These are phyloP conservation scores for Coilia nasus DNA, from an alignment of 2,797 vertebrate species.

Conservation along the genomic window DNA sequence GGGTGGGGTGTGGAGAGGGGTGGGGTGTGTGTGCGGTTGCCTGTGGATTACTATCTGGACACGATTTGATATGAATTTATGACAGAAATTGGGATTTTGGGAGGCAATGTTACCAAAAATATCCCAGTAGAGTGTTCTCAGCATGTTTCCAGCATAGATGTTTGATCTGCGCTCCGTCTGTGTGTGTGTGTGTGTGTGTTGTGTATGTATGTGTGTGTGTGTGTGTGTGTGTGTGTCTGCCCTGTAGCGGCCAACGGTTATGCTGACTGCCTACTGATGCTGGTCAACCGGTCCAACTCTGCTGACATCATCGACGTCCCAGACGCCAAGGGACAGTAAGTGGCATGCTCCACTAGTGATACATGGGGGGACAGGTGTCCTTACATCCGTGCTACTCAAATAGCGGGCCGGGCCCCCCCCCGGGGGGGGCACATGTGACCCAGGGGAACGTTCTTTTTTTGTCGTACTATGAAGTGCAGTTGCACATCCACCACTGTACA, in stretches of 20 bases:
- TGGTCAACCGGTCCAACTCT: slow-evolving; percentile 88
- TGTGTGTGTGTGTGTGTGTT: too few relatives aligned
- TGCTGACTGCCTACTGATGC: slow-evolving; percentile 91
- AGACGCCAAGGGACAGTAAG: slow-evolving; percentile 91
- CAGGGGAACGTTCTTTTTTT: too few relatives aligned
- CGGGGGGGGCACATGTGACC: too few relatives aligned
- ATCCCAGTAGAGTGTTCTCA: background rate
- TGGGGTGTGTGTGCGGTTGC: too few relatives aligned
- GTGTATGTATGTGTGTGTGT: background rate
- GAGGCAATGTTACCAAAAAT: too few relatives aligned
- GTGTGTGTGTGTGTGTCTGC: slow-evolving; percentile 4
- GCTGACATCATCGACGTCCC: slow-evolving; percentile 84
- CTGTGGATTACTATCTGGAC: too few relatives aligned
- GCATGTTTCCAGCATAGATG: background rate
- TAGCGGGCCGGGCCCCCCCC: too few relatives aligned
- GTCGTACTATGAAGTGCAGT: too few relatives aligned
- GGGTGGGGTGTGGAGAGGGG: too few relatives aligned
- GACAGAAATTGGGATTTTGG: background rate
- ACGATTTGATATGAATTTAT: too few relatives aligned
- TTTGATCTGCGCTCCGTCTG: background rate
- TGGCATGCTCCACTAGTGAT: slow-evolving; percentile 45
- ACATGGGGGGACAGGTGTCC: background rate
- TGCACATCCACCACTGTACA: too few relatives aligned
- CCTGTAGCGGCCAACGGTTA: slow-evolving; percentile 87
- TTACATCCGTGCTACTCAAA: too few relatives aligned